Conservation (phyloP, 2,888 invertebrate species). For the Cremastinae sp. region DNA sequence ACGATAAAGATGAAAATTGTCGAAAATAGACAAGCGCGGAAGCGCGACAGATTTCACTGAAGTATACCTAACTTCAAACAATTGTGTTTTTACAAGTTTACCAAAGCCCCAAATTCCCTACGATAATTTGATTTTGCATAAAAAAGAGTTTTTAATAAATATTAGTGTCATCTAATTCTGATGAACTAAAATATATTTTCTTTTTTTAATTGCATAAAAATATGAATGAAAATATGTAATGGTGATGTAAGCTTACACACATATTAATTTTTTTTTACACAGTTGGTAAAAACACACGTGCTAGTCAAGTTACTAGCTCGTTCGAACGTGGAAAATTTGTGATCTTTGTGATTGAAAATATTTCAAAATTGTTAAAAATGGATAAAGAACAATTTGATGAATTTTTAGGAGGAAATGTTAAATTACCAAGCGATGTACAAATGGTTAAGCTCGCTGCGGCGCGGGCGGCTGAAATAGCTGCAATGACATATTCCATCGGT, state of each 20-base stretch:
- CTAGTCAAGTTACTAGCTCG: background rate
- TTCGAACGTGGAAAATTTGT: background rate
- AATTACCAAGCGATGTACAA: constrained; percentile 82
- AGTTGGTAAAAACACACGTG: constrained; percentile 7
- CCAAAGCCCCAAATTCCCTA: too few species aligned
- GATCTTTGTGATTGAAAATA: background rate
- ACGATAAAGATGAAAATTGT: background rate
- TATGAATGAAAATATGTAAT: too few species aligned
- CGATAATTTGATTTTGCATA: too few species aligned
- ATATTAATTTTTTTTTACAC: background rate
- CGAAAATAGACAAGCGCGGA: too few species aligned
- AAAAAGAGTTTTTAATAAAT: too few species aligned
- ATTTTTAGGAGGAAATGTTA: constrained; percentile 81
- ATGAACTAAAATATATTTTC: too few species aligned
- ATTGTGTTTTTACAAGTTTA: too few species aligned
- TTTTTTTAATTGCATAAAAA: too few species aligned
- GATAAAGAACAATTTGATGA: constrained; percentile 80
- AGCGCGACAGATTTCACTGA: too few species aligned
- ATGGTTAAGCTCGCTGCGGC: constrained; percentile 86
- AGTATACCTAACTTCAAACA: too few species aligned
- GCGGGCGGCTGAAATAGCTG: constrained; percentile 87
- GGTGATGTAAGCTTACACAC: too few species aligned
- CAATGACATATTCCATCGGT: constrained; percentile 85
- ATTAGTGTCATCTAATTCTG: too few species aligned
- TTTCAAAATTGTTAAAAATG: constrained; percentile 38